These are phyloP conservation scores for Crotalus horridus DNA, from an alignment of 2,113 vertebrate species.

Conservation along the genomic window DNA sequence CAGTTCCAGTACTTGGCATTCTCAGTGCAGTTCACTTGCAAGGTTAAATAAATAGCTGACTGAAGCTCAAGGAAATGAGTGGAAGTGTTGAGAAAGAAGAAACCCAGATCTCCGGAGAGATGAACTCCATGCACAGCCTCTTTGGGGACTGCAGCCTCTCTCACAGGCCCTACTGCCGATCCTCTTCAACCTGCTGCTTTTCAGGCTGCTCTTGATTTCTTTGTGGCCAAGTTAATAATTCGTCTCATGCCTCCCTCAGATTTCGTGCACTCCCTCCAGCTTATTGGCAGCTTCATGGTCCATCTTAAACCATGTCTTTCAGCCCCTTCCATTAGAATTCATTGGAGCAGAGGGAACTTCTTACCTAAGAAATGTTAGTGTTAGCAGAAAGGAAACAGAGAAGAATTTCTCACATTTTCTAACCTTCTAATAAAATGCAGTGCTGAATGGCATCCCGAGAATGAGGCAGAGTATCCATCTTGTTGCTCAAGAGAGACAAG, in stretches of 20 bases:
- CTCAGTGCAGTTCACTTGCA: constrained; percentile 46
- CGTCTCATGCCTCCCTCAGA: neutral
- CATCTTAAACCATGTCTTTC: neutral
- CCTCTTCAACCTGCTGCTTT: constrained; percentile 19
- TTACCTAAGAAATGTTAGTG: constrained; percentile 50
- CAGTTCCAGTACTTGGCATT: constrained; percentile 54
- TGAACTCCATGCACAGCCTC: constrained; percentile 40
- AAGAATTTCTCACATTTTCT: constrained; percentile 31
- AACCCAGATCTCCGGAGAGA: constrained; percentile 68
- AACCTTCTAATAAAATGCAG: constrained; percentile 25
- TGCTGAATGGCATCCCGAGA: constrained; percentile 45
- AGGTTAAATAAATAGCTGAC: constrained; percentile 74
- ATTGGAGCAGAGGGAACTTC: constrained; percentile 22
- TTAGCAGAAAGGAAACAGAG: constrained; percentile 16
- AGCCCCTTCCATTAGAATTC: neutral
- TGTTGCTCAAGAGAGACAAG: constrained; percentile 12
- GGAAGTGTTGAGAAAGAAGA: constrained; percentile 67
- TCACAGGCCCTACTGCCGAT: neutral
- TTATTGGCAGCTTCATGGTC: accelerated
- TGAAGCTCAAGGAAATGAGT: constrained; percentile 69
- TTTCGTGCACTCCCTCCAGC: neutral
- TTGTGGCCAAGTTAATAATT: neutral
- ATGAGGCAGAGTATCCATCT: constrained; percentile 22
- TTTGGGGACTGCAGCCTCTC: neutral
- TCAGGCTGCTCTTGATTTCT: neutral